Conservation (phyloP, 53 echinoderm and acorn worm species). For the Paelopatides confundens region DNA sequence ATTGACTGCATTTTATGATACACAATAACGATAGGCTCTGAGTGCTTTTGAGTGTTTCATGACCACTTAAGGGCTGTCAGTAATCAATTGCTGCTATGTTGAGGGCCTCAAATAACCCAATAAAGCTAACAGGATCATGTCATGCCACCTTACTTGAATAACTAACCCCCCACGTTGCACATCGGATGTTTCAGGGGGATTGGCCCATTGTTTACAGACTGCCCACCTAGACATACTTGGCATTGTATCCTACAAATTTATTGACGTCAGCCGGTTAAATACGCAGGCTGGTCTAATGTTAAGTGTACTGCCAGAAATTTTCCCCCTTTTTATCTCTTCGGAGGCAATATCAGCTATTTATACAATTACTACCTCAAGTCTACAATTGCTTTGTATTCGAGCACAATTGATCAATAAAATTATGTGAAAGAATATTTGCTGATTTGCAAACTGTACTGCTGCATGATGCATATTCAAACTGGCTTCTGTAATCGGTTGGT, state of each 20-base stretch:
- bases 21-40: neutral
- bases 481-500: too few relatives aligned
- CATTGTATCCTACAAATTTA: too few relatives aligned
- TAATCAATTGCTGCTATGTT: constrained; percentile 17
- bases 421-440: neutral
- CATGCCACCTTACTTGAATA: constrained; percentile 19
- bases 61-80: constrained; percentile 21
- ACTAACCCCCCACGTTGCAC: neutral
- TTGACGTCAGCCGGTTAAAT: too few relatives aligned
- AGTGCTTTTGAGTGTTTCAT: constrained; percentile 20
- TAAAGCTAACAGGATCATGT: constrained; percentile 2
- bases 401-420: neutral
- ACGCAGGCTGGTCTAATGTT: too few relatives aligned
- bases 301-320: too few relatives aligned
- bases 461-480: too few relatives aligned
- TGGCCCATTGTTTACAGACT: neutral
- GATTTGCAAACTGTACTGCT: too few relatives aligned
- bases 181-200: constrained; percentile 17
- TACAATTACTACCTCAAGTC: neutral
- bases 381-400: neutral
- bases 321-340: neutral
- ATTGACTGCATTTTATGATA: constrained; percentile 33
- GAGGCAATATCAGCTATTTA: neutral
- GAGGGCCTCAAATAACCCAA: constrained; percentile 8
- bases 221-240: neutral